phyloP scores from a whole-genome alignment of 1,140 invertebrate species.

The Drosophila watanabei region DNA sequence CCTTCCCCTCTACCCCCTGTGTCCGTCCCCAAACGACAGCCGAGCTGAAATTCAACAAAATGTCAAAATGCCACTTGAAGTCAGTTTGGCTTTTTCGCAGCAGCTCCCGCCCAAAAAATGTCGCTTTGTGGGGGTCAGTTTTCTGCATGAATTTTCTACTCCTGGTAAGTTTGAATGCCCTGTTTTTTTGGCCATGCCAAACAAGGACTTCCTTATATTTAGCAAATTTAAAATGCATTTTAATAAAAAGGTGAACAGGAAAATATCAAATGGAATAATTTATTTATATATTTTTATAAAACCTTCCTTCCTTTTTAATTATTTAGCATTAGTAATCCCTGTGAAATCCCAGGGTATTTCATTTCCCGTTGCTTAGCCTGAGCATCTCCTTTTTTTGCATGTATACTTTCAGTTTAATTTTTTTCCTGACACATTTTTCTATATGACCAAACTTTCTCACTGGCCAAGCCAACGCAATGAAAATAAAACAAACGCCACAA shows the following conservation, averaged over 20 bases:
- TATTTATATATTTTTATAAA: neutral
- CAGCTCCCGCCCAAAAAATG: slow-evolving; percentile 23
- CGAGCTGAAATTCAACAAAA: slow-evolving; percentile 65
- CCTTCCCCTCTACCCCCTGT: slow-evolving; percentile 4
- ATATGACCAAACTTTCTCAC: slow-evolving; percentile 38
- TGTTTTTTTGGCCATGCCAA: too few species aligned
- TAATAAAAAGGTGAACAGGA: neutral
- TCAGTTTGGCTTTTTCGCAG: slow-evolving; percentile 49
- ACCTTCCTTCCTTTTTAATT: neutral
- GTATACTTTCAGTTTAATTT: slow-evolving; percentile 26
- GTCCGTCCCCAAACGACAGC: slow-evolving; percentile 18
- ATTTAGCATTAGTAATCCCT: too few species aligned
- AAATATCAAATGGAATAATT: neutral
- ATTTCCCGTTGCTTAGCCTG: too few species aligned
- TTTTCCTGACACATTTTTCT: slow-evolving; percentile 48
- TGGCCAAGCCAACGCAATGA: slow-evolving; percentile 42
- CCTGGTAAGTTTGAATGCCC: slow-evolving; percentile 14
- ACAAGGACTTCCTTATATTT: neutral
- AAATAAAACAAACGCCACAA: slow-evolving; percentile 31
- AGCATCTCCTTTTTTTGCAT: slow-evolving; percentile 3
- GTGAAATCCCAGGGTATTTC: neutral
- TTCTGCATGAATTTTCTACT: slow-evolving; percentile 39
- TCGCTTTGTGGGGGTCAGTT: slow-evolving; percentile 48
- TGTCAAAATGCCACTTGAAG: slow-evolving; percentile 72
- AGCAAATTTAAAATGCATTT: neutral